Percentiles rank a stretch among this genome's conserved stretches.
Evolutionary conservation across 2,888 invertebrate species (phyloP).

Genomic region (Drosophila emarginata): DNA sequence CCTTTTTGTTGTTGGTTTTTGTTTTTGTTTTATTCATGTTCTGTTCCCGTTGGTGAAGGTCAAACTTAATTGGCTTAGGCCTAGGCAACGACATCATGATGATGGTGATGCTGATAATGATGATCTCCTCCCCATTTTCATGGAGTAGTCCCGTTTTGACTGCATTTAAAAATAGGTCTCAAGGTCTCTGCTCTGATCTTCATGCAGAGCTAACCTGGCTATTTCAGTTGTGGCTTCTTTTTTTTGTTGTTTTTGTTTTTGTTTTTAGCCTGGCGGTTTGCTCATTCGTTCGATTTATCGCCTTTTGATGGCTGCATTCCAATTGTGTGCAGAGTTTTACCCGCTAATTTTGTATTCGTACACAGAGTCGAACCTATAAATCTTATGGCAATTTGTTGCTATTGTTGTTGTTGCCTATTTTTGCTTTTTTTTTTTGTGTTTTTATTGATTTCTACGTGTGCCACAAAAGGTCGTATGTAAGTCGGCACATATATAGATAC

Average conservation of each 20-base stretch:
- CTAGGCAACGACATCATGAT: constrained; percentile 28
- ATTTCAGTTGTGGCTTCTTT: neutral
- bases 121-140: constrained; percentile 38
- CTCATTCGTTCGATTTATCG: constrained; percentile 59
- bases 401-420: neutral
- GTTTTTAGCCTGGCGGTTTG: neutral
- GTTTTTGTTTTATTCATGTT: constrained; percentile 26
- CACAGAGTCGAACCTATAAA: constrained; percentile 61
- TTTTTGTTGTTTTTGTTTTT: too few relatives aligned
- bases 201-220: neutral
- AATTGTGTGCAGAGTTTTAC: constrained; percentile 49
- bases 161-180: constrained; percentile 66
- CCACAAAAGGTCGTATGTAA: constrained; percentile 33
- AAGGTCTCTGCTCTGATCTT: constrained; percentile 54
- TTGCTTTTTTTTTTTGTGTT: neutral
- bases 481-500: neutral
- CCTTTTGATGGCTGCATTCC: constrained; percentile 58
- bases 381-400: constrained; percentile 49
- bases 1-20: too few relatives aligned
- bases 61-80: constrained; percentile 50
- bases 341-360: constrained; percentile 62
- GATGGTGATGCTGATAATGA: neutral
- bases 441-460: constrained; percentile 51
- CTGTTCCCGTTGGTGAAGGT: constrained; percentile 50
- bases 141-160: constrained; percentile 33